Evolutionary conservation across 1,140 invertebrate genomes (phyloP).

Genomic region (Macrobrachium rosenbergii): DNA sequence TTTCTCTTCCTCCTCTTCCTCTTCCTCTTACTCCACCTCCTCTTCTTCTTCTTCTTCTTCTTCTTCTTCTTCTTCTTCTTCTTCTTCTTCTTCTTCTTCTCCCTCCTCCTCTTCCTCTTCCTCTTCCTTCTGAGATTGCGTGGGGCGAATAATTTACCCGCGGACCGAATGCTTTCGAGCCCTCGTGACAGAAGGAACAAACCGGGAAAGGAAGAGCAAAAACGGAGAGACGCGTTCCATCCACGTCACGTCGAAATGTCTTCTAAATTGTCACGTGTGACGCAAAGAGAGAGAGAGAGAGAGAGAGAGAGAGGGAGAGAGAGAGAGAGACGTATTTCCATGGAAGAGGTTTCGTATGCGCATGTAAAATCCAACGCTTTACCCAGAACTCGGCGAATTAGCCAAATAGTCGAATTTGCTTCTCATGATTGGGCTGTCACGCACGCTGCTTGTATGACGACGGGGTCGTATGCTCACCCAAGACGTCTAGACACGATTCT

Average conservation of each 20-base stretch:
- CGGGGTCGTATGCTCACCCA: not conserved
- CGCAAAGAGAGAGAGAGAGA: not conserved
- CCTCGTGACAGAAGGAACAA: not conserved
- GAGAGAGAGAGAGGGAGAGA: no score
- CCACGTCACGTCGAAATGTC: no score
- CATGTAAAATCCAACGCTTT: no score
- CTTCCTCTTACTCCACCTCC: not conserved
- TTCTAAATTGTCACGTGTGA: not conserved
- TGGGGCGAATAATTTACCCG: not conserved
- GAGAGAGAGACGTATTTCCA: no score
- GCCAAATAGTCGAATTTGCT: no score
- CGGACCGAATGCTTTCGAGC: not conserved
- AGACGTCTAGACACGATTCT: not conserved
- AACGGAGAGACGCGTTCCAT: not conserved
- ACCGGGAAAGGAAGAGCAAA: not conserved
- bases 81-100: not conserved
- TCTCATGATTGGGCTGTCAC: no score
- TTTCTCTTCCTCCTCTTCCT: no score
- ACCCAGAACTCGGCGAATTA: no score
- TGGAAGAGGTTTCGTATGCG: no score
- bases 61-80: not conserved
- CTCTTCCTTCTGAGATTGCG: not conserved
- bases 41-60: constrained; percentile 2
- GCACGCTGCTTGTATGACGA: constrained; percentile 2
- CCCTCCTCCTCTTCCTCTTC: constrained; percentile 1